phyloP scores from a whole-genome alignment of 2,113 vertebrate species.

The Hippocampus abdominalis region DNA sequence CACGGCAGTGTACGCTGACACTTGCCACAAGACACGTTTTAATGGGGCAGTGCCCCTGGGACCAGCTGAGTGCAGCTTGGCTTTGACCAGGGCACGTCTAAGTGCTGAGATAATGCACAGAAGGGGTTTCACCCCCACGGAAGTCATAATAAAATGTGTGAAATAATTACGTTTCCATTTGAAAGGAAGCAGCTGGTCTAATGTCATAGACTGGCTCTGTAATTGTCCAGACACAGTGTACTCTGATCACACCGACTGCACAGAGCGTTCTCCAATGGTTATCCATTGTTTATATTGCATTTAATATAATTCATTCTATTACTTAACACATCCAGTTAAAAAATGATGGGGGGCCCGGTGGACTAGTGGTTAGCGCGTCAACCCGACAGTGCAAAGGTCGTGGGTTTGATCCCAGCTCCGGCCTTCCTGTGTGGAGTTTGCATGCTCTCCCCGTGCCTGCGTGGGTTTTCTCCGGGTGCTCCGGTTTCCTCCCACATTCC shows the following conservation, averaged over 20 bases:
- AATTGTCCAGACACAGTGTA: neutral
- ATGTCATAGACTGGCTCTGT: neutral
- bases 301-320: neutral
- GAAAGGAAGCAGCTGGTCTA: neutral
- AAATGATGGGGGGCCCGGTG: neutral
- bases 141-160: constrained; percentile 1
- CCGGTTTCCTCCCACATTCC: no score
- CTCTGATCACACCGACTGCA: neutral
- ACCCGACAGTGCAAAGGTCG: no score
- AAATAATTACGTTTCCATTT: constrained; percentile 2
- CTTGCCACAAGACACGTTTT: constrained; percentile 59
- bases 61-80: constrained; percentile 31
- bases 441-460: no score
- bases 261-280: neutral
- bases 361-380: no score
- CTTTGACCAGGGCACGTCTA: constrained; percentile 29
- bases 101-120: constrained; percentile 9
- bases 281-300: neutral
- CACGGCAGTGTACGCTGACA: constrained; percentile 44
- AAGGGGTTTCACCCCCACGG: neutral
- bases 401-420: no score
- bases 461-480: no score
- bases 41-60: constrained; percentile 42
- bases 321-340: neutral
- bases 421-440: no score